Evolutionary conservation across 1,140 invertebrate species (phyloP).

Genomic region (Colletes gigas): DNA sequence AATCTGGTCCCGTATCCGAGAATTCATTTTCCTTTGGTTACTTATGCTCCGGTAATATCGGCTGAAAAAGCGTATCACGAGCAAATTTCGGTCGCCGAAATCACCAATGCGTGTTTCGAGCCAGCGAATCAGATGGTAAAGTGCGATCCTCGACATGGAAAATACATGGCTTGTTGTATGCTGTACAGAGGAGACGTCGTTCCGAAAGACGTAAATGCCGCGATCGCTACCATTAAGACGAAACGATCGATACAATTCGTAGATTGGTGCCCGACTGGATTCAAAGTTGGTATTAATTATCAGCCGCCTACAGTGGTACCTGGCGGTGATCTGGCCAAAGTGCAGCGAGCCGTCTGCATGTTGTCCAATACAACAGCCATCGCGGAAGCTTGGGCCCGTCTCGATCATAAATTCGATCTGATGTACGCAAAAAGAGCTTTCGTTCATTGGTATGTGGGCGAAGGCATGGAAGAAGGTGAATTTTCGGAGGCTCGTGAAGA

Average conservation of each 20-base stretch:
- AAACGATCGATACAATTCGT: constrained; percentile 82
- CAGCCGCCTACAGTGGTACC: constrained; percentile 85
- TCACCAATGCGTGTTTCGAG: constrained; percentile 86
- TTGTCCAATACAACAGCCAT: constrained; percentile 84
- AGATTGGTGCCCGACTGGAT: constrained; percentile 85
- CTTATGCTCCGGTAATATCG: constrained; percentile 59
- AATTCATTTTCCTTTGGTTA: constrained; percentile 83
- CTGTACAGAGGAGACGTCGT: constrained; percentile 85
- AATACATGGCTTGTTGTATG: constrained; percentile 85
- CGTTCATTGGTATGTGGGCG: constrained; percentile 85
- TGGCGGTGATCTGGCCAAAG: constrained; percentile 84
- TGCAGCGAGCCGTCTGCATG: constrained; percentile 86
- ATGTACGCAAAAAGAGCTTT: constrained; percentile 65
- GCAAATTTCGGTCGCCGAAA: constrained; percentile 56
- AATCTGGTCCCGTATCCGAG: constrained; percentile 78
- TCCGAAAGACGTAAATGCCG: constrained; percentile 85
- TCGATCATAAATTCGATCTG: constrained; percentile 62
- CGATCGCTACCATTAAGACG: constrained; percentile 59
- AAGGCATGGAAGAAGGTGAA: constrained; percentile 63
- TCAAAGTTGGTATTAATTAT: constrained; percentile 85
- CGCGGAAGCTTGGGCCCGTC: constrained; percentile 60
- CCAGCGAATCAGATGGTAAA: constrained; percentile 86
- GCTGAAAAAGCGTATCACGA: constrained; percentile 79
- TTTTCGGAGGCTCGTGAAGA: constrained; percentile 76
- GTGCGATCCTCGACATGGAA: constrained; percentile 80